A percentile compares a stretch with the other conserved stretches of the same genome.
These are phyloP conservation scores for Burhinus oedicnemus DNA, from an alignment of 2,113 vertebrate species.

Conservation along the genomic window DNA sequence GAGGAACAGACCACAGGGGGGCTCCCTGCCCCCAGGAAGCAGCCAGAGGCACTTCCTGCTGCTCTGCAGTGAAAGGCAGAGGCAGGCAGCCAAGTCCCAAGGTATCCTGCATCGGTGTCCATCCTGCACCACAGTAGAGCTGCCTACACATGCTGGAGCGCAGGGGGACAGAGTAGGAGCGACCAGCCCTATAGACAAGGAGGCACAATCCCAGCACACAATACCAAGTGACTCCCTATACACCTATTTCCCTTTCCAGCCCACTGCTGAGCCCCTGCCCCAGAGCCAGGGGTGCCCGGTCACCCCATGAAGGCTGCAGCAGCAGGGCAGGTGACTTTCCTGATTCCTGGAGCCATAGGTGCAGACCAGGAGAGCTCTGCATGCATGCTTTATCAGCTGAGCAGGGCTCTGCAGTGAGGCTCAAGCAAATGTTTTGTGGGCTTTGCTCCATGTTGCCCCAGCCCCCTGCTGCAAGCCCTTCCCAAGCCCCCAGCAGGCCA, in stretches of 20 bases:
- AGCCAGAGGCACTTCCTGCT: background rate
- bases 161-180: background rate
- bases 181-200: background rate
- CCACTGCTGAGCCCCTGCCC: background rate
- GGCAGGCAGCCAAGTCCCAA: background rate
- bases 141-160: background rate
- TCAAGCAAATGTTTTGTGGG: background rate
- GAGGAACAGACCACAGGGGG: background rate
- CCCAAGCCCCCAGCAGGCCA: fast-evolving
- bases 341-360: background rate
- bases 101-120: background rate
- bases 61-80: background rate
- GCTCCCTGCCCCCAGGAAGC: background rate
- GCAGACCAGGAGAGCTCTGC: background rate
- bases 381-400: background rate
- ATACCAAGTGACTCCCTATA: background rate
- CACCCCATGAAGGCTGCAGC: background rate
- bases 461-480: background rate
- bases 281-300: background rate
- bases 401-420: background rate
- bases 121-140: background rate
- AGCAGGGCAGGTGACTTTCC: background rate
- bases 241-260: background rate
- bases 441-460: background rate
- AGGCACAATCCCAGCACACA: background rate